Evolutionary conservation across 2,888 invertebrate genomes (phyloP).

Genomic region (Corbicula japonica): DNA sequence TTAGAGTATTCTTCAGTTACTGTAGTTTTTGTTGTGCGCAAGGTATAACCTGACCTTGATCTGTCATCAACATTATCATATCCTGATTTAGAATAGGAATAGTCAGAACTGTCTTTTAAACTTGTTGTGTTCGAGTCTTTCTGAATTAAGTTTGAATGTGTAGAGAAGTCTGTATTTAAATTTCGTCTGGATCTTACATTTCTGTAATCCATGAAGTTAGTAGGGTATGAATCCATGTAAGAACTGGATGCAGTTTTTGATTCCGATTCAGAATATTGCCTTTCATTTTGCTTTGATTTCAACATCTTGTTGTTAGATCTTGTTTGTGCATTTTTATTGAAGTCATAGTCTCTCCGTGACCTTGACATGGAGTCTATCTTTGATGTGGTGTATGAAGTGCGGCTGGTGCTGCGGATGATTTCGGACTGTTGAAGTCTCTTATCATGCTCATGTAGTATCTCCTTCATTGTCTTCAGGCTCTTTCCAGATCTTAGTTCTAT

Average conservation of each 20-base stretch:
- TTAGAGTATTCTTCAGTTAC: constrained; percentile 54
- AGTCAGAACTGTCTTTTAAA: neutral
- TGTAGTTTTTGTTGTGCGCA: constrained; percentile 50
- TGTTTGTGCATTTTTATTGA: constrained; percentile 31
- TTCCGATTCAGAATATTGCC: constrained; percentile 47
- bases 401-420: constrained; percentile 20
- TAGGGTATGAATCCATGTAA: constrained; percentile 6
- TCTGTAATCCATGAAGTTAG: constrained; percentile 13
- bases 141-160: constrained; percentile 2
- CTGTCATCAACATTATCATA: constrained; percentile 18
- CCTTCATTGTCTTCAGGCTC: constrained; percentile 60
- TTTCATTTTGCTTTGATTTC: constrained; percentile 33
- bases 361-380: constrained; percentile 36
- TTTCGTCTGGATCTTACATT: constrained; percentile 41
- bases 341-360: constrained; percentile 17
- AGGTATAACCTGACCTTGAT: constrained; percentile 31
- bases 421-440: constrained; percentile 21
- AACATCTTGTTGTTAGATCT: constrained; percentile 28
- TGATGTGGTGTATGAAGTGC: constrained; percentile 34
- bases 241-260: too few species aligned
- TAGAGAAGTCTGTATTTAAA: constrained; percentile 44
- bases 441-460: constrained; percentile 61
- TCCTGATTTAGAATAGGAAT: neutral
- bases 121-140: neutral
- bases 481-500: constrained; percentile 75